A percentile compares a stretch with the other conserved stretches of the same genome.
Conservation (phyloP, 2,888 invertebrate species). For the Penaeus monodon region DNA sequence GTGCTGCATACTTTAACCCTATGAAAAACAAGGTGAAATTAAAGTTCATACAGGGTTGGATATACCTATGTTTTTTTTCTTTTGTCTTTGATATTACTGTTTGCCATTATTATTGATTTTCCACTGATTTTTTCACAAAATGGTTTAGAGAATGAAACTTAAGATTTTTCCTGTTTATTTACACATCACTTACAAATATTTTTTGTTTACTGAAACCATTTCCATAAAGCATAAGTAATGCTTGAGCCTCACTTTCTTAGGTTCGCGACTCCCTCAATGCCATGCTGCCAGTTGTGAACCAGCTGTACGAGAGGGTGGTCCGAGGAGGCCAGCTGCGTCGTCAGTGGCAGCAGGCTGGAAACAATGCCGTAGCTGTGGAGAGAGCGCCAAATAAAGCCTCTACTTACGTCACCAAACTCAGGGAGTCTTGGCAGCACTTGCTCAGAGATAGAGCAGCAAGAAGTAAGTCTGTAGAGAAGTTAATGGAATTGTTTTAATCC, state of each 20-base stretch:
- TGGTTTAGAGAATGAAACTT: too few relatives aligned
- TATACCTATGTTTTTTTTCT: too few relatives aligned
- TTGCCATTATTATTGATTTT: too few relatives aligned
- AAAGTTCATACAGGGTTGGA: too few relatives aligned
- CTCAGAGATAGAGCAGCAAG: constrained; percentile 88
- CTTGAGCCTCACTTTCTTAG: not conserved
- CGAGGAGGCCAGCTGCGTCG: constrained; percentile 73
- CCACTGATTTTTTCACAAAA: too few relatives aligned
- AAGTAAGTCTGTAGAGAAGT: constrained; percentile 69
- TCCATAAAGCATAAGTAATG: not conserved
- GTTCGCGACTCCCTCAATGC: constrained; percentile 70
- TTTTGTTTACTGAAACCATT: too few relatives aligned
- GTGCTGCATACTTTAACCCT: too few relatives aligned
- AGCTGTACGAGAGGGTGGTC: constrained; percentile 77
- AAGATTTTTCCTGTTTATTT: too few relatives aligned
- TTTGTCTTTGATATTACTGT: too few relatives aligned
- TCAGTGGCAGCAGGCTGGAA: constrained; percentile 76
- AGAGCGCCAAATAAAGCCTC: constrained; percentile 73
- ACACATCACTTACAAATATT: too few relatives aligned
- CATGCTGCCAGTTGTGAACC: constrained; percentile 77
- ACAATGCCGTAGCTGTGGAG: constrained; percentile 71
- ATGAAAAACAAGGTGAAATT: too few relatives aligned
- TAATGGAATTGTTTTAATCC: not conserved
- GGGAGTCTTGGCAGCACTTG: constrained; percentile 93
- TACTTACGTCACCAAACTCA: constrained; percentile 79